phyloP scores from a whole-genome alignment of 2,113 vertebrate species.

The Pongo abelii region DNA sequence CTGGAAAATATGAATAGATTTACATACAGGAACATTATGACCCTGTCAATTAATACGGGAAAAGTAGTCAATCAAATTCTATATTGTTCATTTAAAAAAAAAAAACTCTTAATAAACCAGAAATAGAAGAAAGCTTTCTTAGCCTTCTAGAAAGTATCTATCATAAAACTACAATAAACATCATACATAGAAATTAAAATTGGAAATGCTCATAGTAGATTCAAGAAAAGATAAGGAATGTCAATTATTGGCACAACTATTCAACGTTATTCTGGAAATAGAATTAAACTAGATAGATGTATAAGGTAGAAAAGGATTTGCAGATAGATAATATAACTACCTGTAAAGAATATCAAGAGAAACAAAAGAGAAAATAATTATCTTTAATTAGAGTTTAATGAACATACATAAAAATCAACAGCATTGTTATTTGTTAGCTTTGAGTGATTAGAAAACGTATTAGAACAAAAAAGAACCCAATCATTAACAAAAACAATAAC shows the following conservation, averaged over 20 bases:
- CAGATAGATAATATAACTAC: background rate
- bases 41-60: background rate
- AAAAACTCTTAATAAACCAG: background rate
- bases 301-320: background rate
- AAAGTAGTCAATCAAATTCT: background rate
- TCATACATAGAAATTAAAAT: background rate
- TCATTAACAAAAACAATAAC: background rate
- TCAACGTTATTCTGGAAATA: background rate
- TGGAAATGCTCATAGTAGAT: background rate
- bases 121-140: background rate
- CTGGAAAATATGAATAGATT: background rate
- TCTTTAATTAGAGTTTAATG: background rate
- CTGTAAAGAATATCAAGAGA: background rate
- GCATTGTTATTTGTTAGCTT: background rate
- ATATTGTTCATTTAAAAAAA: background rate
- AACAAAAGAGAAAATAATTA: background rate
- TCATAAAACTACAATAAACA: background rate
- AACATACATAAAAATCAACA: background rate
- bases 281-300: background rate
- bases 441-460: background rate
- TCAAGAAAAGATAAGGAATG: background rate
- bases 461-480: background rate
- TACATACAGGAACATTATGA: background rate
- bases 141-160: background rate
- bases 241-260: background rate